Conservation (phyloP, 2,113 vertebrate species). For the Chrysochloris asiatica region DNA sequence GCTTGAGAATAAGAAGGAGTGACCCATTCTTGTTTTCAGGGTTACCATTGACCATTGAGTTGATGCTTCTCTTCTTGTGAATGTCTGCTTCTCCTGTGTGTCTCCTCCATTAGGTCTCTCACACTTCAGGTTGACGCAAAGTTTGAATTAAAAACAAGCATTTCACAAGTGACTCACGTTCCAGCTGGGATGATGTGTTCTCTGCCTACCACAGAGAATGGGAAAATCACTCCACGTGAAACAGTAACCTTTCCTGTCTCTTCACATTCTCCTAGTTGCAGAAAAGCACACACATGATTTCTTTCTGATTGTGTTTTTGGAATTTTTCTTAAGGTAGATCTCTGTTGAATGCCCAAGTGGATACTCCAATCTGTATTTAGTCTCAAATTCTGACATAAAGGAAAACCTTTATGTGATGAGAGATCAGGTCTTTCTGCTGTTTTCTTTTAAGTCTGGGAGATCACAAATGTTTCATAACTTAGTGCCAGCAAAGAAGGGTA, state of each 20-base stretch:
- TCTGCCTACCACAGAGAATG: constrained; percentile 54
- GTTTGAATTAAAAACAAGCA: constrained; percentile 75
- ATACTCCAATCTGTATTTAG: constrained; percentile 80
- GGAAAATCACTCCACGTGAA: constrained; percentile 69
- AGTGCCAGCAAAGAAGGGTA: constrained; percentile 56
- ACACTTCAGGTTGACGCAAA: constrained; percentile 59
- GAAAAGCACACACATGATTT: constrained; percentile 72
- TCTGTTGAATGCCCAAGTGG: constrained; percentile 76
- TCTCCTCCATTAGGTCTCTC: not conserved
- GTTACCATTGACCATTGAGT: not conserved
- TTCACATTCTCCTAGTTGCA: constrained; percentile 69
- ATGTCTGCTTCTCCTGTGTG: constrained; percentile 44
- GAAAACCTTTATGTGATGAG: constrained; percentile 28
- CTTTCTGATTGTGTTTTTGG: constrained; percentile 68
- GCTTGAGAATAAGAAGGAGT: not conserved
- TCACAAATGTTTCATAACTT: constrained; percentile 61
- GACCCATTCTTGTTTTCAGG: not conserved
- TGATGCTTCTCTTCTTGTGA: no score
- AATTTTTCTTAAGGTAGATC: constrained; percentile 79
- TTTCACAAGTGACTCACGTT: constrained; percentile 68
- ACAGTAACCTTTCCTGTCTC: constrained; percentile 79
- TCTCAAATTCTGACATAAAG: constrained; percentile 70
- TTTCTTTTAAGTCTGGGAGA: constrained; percentile 79
- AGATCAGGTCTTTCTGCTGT: constrained; percentile 41
- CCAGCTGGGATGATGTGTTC: constrained; percentile 54